These are phyloP conservation scores for Thamnophis elegans DNA, from an alignment of 2,797 vertebrate genomes.

Conservation along the genomic window DNA sequence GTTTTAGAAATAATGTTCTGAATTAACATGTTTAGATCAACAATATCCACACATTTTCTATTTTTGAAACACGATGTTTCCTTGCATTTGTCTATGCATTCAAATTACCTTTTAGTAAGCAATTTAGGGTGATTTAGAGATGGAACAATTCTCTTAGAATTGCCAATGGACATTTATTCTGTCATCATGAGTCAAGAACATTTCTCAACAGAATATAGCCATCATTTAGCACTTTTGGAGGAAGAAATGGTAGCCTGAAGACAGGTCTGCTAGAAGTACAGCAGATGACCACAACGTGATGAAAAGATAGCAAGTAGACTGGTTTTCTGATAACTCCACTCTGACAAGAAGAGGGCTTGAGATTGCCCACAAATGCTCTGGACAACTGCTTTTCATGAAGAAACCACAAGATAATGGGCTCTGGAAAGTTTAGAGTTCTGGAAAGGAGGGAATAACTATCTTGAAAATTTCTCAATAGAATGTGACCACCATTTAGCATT, in stretches of 20 bases:
- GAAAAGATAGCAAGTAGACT: background rate
- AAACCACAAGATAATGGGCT: too few relatives aligned
- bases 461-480: background rate
- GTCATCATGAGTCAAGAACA: constrained; percentile 33
- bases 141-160: constrained; percentile 31
- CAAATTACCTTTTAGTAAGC: constrained; percentile 38
- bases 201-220: background rate
- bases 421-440: too few relatives aligned
- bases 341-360: background rate
- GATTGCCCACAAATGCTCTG: background rate
- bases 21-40: background rate
- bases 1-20: background rate
- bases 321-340: background rate
- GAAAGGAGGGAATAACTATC: too few relatives aligned
- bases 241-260: background rate
- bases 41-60: constrained; percentile 2
- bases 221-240: background rate
- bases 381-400: too few relatives aligned
- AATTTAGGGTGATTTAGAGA: constrained; percentile 48
- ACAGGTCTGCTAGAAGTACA: background rate
- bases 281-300: background rate
- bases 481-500: constrained; percentile 16
- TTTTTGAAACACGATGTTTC: constrained; percentile 33
- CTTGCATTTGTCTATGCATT: constrained; percentile 29
- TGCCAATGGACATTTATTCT: constrained; percentile 34